These are phyloP conservation scores for Drosophila navojoa DNA, from an alignment of 1,140 invertebrate genomes.

Conservation along the genomic window DNA sequence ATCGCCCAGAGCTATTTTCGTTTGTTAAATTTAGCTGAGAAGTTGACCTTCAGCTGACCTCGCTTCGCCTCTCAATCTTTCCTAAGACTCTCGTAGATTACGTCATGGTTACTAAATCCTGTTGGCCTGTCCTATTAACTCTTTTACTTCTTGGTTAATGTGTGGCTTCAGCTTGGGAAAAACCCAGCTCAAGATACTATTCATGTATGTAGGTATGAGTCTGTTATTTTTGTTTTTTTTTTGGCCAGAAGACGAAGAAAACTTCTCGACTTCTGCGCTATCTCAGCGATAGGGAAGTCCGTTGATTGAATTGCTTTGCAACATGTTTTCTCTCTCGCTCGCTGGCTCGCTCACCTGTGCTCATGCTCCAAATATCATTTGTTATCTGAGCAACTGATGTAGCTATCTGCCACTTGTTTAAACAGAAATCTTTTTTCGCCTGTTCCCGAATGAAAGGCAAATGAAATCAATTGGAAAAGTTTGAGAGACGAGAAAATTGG, in stretches of 20 bases:
- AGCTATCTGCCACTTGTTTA: slow-evolving; percentile 35
- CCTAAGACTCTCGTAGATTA: no score
- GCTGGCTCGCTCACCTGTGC: background rate
- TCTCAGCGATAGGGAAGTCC: slow-evolving; percentile 6
- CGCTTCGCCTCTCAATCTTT: no score
- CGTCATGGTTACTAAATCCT: no score
- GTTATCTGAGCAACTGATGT: slow-evolving; percentile 20
- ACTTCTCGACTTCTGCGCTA: slow-evolving; percentile 14
- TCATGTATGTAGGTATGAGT: slow-evolving; percentile 1
- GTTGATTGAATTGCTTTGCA: slow-evolving; percentile 37
- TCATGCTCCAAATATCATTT: slow-evolving; percentile 3
- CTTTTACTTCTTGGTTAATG: background rate
- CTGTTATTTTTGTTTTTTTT: slow-evolving; percentile 8
- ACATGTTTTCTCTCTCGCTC: slow-evolving; percentile 13
- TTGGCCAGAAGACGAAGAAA: slow-evolving; percentile 10
- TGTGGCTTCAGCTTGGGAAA: slow-evolving; percentile 9
- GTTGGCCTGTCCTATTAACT: background rate
- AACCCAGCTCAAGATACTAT: background rate
- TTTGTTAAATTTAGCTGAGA: no score
- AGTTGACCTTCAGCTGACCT: no score
- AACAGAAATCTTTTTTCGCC: slow-evolving; percentile 26
- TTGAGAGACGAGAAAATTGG: background rate
- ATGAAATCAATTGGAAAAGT: background rate
- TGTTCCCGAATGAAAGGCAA: background rate
- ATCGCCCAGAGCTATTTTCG: no score